These are phyloP conservation scores for Poicephalus gulielmi DNA, from an alignment of 2,113 vertebrate genomes.

Conservation along the genomic window DNA sequence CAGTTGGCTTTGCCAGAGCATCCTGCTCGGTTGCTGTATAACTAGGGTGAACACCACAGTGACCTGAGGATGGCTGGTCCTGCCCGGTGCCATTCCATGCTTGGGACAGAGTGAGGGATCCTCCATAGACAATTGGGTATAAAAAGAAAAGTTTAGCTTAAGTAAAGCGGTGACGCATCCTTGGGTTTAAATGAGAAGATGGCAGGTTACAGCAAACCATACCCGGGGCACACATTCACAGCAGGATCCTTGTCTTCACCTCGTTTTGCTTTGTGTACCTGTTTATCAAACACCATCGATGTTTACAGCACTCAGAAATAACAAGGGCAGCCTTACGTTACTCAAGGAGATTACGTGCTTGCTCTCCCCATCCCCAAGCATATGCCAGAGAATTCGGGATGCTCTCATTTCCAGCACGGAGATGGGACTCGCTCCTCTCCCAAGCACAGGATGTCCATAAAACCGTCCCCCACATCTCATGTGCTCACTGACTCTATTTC, in stretches of 20 bases:
- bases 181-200: accelerated
- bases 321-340: background rate
- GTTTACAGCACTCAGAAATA: background rate
- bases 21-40: background rate
- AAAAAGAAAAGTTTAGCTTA: background rate
- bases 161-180: background rate
- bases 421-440: background rate
- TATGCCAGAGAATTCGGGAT: background rate
- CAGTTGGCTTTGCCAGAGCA: background rate
- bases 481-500: background rate
- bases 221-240: accelerated
- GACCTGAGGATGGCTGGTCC: accelerated
- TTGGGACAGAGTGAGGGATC: background rate
- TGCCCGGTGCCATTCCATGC: accelerated
- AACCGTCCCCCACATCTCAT: background rate
- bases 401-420: background rate
- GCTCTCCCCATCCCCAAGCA: background rate
- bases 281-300: background rate
- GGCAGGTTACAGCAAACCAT: accelerated
- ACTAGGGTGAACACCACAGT: accelerated
- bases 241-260: background rate
- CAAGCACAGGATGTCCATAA: background rate
- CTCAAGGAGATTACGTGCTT: background rate
- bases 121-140: background rate
- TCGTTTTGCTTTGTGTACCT: background rate